These are phyloP conservation scores for Zingel zingel DNA, from an alignment of 2,113 vertebrate genomes.

Conservation along the genomic window DNA sequence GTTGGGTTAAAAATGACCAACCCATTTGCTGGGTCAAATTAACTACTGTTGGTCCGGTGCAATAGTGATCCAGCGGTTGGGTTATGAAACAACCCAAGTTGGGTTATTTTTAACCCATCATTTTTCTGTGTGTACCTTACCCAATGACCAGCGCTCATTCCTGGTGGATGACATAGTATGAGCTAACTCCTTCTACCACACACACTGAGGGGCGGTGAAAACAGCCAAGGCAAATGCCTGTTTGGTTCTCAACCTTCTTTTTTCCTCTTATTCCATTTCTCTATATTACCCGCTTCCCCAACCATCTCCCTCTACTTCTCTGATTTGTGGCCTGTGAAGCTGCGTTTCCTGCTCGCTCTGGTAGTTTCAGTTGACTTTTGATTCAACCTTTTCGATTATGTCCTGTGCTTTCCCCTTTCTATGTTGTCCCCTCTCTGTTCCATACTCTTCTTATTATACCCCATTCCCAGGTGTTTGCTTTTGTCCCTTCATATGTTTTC, in stretches of 20 bases:
- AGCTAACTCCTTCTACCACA: constrained; percentile 47
- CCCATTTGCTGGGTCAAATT: too few species aligned
- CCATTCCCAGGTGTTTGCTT: background rate
- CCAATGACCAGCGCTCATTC: constrained; percentile 52
- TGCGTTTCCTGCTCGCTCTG: constrained; percentile 27
- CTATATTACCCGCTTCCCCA: constrained; percentile 28
- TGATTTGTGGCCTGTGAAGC: constrained; percentile 25
- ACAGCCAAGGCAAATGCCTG: constrained; percentile 33
- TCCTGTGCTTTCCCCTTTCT: background rate
- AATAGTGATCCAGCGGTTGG: too few species aligned
- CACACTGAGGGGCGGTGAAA: constrained; percentile 1
- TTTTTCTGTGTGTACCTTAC: too few species aligned
- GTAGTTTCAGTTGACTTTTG: constrained; percentile 31
- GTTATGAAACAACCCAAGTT: too few species aligned
- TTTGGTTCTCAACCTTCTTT: constrained; percentile 26
- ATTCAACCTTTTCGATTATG: constrained; percentile 9
- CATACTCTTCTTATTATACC: background rate
- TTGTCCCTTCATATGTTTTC: background rate
- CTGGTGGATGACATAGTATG: constrained; percentile 53
- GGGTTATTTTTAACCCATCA: too few species aligned
- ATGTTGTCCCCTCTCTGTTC: background rate
- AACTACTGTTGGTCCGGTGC: too few species aligned
- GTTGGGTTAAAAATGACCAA: too few species aligned
- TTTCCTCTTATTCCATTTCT: constrained; percentile 22
- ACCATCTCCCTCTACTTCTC: constrained; percentile 11